Percentiles rank a stretch among this genome's conserved stretches.
Conservation (phyloP, 2,113 vertebrate genomes). For the Calyptomena viridis region DNA sequence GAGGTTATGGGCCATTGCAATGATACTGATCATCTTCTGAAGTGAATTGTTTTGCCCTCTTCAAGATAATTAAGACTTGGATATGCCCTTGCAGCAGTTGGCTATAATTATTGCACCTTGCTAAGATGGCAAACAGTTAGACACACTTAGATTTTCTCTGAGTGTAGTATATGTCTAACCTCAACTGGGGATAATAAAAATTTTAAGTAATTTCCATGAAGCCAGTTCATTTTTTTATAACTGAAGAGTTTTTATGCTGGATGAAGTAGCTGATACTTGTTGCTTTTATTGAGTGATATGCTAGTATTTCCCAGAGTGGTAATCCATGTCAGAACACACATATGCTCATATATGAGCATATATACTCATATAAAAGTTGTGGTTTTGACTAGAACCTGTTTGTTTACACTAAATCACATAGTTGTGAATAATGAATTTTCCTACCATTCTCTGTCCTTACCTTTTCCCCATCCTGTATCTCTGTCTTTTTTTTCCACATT, state of each 20-base stretch:
- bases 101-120: neutral
- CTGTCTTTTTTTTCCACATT: rapidly evolving
- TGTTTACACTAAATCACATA: neutral
- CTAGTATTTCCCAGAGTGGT: neutral
- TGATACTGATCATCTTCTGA: neutral
- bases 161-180: neutral
- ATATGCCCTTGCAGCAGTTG: neutral
- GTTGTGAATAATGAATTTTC: neutral
- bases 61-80: neutral
- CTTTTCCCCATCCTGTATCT: neutral
- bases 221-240: neutral
- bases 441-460: neutral
- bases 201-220: neutral
- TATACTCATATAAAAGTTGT: neutral
- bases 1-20: neutral
- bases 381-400: neutral
- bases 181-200: neutral
- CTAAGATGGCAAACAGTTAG: neutral
- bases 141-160: neutral
- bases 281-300: neutral
- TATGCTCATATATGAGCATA: neutral
- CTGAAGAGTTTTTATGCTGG: neutral
- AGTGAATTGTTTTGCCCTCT: neutral
- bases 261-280: neutral
- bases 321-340: neutral